A percentile compares a stretch with the other conserved stretches of the same genome.
phyloP scores from a whole-genome alignment of 1,140 invertebrate genomes.

The Danaus plexippus region DNA sequence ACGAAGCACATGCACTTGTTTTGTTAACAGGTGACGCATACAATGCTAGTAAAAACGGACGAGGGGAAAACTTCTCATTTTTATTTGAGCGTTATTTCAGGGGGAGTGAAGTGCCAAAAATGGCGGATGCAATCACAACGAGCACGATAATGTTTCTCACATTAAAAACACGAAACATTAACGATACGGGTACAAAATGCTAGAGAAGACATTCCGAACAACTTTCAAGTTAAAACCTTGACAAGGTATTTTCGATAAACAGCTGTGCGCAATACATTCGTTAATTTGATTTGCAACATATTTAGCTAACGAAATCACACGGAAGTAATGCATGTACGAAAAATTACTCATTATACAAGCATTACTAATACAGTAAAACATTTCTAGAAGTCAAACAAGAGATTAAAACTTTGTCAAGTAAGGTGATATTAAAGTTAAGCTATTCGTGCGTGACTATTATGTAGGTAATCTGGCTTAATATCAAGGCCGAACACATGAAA shows the following conservation, averaged over 20 bases:
- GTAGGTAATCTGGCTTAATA: conserved; percentile 23
- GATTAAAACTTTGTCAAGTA: conserved; percentile 1
- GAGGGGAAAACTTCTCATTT: conserved; percentile 28
- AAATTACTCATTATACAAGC: too few species aligned
- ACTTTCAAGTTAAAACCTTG: conserved; percentile 56
- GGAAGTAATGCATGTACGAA: conserved; percentile 22
- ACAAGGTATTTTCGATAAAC: conserved; percentile 42
- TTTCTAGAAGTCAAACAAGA: too few species aligned
- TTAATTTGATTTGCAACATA: conserved; percentile 28
- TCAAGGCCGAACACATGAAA: conserved; percentile 21
- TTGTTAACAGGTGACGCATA: conserved; percentile 54
- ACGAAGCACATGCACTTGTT: conserved; percentile 35
- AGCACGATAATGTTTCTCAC: conserved; percentile 11
- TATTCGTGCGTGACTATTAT: conserved; percentile 19
- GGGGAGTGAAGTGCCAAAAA: conserved; percentile 24
- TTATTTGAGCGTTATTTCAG: conserved; percentile 32
- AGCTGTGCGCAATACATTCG: conserved; percentile 31
- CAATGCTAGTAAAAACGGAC: conserved; percentile 17
- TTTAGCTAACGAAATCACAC: conserved; percentile 40
- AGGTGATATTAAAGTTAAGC: conserved; percentile 10
- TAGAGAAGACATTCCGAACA: conserved; percentile 23
- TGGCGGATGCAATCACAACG: conserved; percentile 20
- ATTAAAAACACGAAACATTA: conserved; percentile 7
- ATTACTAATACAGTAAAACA: too few species aligned
- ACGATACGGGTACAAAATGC: conserved; percentile 16